phyloP scores from a whole-genome alignment of 37 sponge, comb jelly and placozoan species.

The Aplysina aerophoba region DNA sequence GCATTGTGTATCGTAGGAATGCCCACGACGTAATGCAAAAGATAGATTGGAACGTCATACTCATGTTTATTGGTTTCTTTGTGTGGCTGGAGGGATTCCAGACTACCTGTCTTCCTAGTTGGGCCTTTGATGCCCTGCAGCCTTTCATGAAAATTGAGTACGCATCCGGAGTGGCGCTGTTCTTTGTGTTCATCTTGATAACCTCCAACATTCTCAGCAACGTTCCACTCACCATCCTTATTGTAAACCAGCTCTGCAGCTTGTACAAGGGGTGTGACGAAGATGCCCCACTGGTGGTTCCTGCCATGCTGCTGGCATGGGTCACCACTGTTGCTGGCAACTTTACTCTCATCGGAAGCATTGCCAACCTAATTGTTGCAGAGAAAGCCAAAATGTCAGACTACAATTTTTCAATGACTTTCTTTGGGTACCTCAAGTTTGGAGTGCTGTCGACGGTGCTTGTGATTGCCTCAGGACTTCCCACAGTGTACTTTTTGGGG shows the following conservation, averaged over 20 bases:
- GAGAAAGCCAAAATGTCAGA: conserved; percentile 67
- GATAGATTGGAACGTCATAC: conserved; percentile 89
- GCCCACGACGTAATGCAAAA: conserved; percentile 74
- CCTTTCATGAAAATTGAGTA: conserved; percentile 56
- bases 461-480: conserved; percentile 63
- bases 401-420: conserved; percentile 56
- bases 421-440: conserved; percentile 81
- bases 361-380: conserved; percentile 90
- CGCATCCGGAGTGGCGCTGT: conserved; percentile 63
- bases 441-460: conserved; percentile 78
- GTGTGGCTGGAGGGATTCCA: conserved; percentile 89
- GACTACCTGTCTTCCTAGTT: conserved; percentile 65
- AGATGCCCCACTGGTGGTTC: conserved; percentile 38
- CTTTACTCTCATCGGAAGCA: conserved; percentile 87
- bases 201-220: conserved; percentile 88
- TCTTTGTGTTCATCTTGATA: conserved; percentile 69
- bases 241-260: conserved; percentile 51
- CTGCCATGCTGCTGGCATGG: conserved; percentile 82
- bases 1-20: conserved; percentile 60
- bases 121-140: conserved; percentile 42
- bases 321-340: conserved; percentile 87
- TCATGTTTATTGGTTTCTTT: conserved; percentile 88
- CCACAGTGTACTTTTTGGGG: conserved; percentile 54
- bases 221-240: conserved; percentile 83
- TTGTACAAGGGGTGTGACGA: conserved; percentile 49